phyloP scores from a whole-genome alignment of 1,140 invertebrate species.

The Cotesia vestalis region DNA sequence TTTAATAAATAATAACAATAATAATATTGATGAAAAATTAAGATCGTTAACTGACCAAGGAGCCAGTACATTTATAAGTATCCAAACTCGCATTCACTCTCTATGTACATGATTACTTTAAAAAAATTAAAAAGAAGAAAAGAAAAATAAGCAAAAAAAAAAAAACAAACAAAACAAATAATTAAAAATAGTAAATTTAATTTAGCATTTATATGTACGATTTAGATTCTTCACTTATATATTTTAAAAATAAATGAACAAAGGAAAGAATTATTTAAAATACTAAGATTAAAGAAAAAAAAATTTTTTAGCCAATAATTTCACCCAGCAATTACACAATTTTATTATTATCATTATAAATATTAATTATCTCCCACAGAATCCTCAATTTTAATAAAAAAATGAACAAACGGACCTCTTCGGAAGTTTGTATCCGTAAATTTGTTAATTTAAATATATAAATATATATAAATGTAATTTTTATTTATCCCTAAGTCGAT shows the following conservation, averaged over 20 bases:
- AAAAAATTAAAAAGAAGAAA: not conserved
- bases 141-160: no score
- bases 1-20: no score
- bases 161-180: no score
- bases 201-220: slow-evolving; percentile 29
- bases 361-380: slow-evolving; percentile 22
- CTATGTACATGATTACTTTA: slow-evolving; percentile 22
- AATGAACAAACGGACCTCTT: slow-evolving; percentile 11
- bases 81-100: slow-evolving; percentile 27
- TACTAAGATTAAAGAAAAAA: slow-evolving; percentile 1
- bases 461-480: no score
- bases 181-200: slow-evolving; percentile 24
- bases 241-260: not conserved
- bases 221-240: slow-evolving; percentile 27
- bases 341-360: slow-evolving; percentile 25
- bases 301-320: slow-evolving; percentile 28
- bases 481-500: no score
- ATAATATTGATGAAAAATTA: no score
- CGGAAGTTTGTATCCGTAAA: slow-evolving; percentile 22
- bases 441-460: no score
- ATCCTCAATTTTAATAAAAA: slow-evolving; percentile 7
- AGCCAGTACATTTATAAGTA: slow-evolving; percentile 24
- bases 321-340: slow-evolving; percentile 17
- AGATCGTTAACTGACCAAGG: slow-evolving; percentile 24
- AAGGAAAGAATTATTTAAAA: not conserved